Evolutionary conservation across 2,888 invertebrate species (phyloP), one percentile per base, ranked within the genome.

Genomic region (Hemistola chrysoprasaria): DNA sequence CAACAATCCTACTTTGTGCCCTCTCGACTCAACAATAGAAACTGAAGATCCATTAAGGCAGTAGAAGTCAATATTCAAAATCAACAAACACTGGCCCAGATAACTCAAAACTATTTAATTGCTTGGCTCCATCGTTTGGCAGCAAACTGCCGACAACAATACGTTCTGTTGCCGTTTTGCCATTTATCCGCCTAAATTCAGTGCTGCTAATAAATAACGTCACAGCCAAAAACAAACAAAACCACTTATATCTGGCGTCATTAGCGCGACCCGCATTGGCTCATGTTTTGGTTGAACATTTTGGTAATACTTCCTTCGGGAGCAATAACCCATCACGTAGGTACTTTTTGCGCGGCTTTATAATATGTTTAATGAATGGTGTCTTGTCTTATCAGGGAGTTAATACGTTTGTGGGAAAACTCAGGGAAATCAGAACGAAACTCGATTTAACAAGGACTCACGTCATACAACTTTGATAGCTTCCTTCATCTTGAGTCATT

Each of bases 161-260:
- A 36, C 48, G 41, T 42, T 47, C 56, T 50, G 47, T 48, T 49
- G 40, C 59, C 58, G 68, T 70, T 66, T 64, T 49, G 40, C 59
- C 58, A 70, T 70, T 66, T 64, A 62, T 66, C 60, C 59, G 52
- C 48, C 51, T 61, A 63, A 64, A 65, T 68, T 63, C 56, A 61
- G 59, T 41, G 49, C 49, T 45, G 38, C 60, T 56, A 65, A 71
- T 75, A 74, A 73, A 73, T 73, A 62, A 74, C 66, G 62, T 63
- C 56, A 44, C 52, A 53, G 49, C 66, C 65, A 71, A 71, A 71
- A 55, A 67, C 67, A 67, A 77, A 74, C 72, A 75, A 75, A 69
- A 62, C 69, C 70, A 67, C 72, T 73, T 65, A 62, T 61, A 59
- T 60, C 50, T 56, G 47, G 62, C 58, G 62, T 74, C 67, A 71